Percentiles rank a stretch among this genome's conserved stretches.
These are phyloP conservation scores for Cheirogaleus medius DNA, from an alignment of 2,113 vertebrate species.

Conservation along the genomic window DNA sequence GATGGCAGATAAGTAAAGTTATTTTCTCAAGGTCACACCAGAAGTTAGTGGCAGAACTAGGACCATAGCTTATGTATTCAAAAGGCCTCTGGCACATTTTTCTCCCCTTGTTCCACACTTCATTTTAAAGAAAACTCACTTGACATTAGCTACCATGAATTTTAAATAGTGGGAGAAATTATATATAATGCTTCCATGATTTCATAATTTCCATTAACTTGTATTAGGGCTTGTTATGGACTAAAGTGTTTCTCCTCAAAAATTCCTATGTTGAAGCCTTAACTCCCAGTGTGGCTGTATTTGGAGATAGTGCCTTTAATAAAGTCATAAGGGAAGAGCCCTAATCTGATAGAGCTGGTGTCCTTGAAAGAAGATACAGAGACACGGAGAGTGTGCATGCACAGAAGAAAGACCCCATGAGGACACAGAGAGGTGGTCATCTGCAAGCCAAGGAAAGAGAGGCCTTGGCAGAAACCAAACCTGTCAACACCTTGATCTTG, in stretches of 20 bases:
- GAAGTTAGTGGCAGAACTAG: background rate
- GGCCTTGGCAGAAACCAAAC: background rate
- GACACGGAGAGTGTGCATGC: background rate
- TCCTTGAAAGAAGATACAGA: background rate
- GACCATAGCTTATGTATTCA: background rate
- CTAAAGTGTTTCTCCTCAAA: background rate
- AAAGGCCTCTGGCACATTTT: background rate
- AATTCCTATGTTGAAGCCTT: background rate
- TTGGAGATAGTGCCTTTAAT: background rate
- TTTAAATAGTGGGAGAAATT: background rate
- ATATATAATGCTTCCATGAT: background rate
- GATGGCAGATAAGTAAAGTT: background rate
- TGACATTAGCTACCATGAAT: background rate
- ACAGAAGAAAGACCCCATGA: background rate
- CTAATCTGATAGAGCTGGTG: background rate
- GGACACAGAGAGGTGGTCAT: background rate
- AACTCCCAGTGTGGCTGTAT: background rate
- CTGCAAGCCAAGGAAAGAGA: background rate
- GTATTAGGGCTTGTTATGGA: background rate
- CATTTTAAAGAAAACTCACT: background rate
- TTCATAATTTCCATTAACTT: background rate
- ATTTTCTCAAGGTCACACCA: slow-evolving; percentile 9
- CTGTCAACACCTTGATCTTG: background rate
- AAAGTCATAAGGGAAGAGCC: background rate
- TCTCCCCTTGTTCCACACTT: background rate